Conservation (phyloP, 1,140 invertebrate genomes). For the Tetramorium parvispinum region DNA sequence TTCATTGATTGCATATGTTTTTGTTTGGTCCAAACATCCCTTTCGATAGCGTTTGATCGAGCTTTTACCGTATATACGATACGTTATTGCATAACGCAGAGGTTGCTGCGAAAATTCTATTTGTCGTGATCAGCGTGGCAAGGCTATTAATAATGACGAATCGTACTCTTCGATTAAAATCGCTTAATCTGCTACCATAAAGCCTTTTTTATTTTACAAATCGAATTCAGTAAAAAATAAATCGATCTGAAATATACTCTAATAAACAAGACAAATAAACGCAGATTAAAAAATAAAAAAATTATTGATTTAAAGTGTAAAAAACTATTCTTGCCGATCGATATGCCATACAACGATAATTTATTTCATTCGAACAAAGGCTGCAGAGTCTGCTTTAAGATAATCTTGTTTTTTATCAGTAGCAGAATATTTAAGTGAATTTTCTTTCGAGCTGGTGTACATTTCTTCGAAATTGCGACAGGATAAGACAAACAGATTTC, state of each 20-base stretch:
- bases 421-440: constrained; percentile 3
- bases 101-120: constrained; percentile 39
- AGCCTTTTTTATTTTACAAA: background rate
- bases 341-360: background rate
- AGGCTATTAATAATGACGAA: constrained; percentile 13
- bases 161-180: constrained; percentile 7
- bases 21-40: background rate
- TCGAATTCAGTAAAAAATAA: background rate
- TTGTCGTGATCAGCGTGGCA: background rate
- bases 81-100: constrained; percentile 53
- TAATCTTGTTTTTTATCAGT: constrained; percentile 2
- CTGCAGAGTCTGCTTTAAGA: background rate
- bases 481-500: constrained; percentile 34
- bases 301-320: background rate
- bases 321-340: background rate
- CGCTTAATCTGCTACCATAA: background rate
- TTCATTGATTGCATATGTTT: constrained; percentile 32
- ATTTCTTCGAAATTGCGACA: background rate
- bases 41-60: constrained; percentile 37
- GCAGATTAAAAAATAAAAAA: background rate
- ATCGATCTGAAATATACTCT: background rate
- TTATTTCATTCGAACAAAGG: background rate
- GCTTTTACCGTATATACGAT: constrained; percentile 29
- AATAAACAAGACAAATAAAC: background rate
- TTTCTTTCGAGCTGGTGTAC: background rate